These are phyloP conservation scores for Caenorhabditis sp. DNA, from an alignment of 2,888 invertebrate species.

Conservation along the genomic window DNA sequence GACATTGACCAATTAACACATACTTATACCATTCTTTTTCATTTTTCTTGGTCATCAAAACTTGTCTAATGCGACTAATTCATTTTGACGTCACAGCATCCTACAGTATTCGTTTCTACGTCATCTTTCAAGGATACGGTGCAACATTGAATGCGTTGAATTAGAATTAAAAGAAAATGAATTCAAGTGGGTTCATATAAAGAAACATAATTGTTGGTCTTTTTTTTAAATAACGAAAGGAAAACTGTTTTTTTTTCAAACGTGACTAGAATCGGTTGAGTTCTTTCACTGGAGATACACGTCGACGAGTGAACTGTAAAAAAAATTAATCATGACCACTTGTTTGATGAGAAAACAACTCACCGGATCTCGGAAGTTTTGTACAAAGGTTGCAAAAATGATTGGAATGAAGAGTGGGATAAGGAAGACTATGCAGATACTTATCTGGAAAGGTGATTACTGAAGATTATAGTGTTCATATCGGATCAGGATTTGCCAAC, in stretches of 20 bases:
- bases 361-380: conserved; percentile 40
- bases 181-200: background rate
- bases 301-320: background rate
- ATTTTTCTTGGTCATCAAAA: background rate
- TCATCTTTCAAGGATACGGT: background rate
- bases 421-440: conserved; percentile 31
- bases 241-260: background rate
- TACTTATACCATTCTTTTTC: background rate
- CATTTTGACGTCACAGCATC: background rate
- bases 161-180: background rate
- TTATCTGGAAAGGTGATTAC: conserved; percentile 14
- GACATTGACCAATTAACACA: background rate
- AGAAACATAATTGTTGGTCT: background rate
- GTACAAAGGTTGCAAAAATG: conserved; percentile 29
- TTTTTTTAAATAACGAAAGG: background rate
- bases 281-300: background rate
- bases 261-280: background rate
- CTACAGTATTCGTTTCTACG: background rate
- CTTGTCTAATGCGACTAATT: background rate
- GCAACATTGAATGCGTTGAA: background rate
- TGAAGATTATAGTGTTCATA: no score
- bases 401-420: conserved; percentile 35
- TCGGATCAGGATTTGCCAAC: no score
- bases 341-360: conserved; percentile 19
- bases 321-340: background rate